Evolutionary conservation across 2,888 invertebrate genomes (phyloP).

Genomic region (Thecocarcelia acutangulata): DNA sequence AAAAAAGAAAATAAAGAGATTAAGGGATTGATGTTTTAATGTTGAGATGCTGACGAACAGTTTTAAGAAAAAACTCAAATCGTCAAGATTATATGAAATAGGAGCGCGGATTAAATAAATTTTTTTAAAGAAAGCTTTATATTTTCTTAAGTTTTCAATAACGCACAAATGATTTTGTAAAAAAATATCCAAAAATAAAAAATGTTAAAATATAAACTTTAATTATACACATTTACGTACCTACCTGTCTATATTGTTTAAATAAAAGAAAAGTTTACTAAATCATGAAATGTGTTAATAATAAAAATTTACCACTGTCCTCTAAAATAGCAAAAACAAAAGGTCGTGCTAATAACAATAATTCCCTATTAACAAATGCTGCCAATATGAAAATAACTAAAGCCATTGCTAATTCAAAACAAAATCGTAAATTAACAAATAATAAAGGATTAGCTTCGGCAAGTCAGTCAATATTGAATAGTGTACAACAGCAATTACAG

Average conservation of each 20-base stretch:
- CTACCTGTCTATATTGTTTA: constrained; percentile 17
- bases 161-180: background rate
- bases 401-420: constrained; percentile 74
- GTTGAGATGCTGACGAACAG: constrained; percentile 61
- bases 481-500: constrained; percentile 28
- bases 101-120: constrained; percentile 46
- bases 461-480: constrained; percentile 30
- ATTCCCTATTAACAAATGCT: constrained; percentile 74
- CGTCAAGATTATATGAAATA: constrained; percentile 50
- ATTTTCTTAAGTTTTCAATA: background rate
- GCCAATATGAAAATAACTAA: constrained; percentile 78
- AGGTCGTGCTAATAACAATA: constrained; percentile 52
- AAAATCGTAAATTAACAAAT: constrained; percentile 64
- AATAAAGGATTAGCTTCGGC: constrained; percentile 54
- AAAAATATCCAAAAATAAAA: constrained; percentile 13
- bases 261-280: constrained; percentile 27
- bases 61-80: constrained; percentile 68
- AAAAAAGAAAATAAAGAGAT: constrained; percentile 51
- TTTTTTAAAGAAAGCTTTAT: background rate
- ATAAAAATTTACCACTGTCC: constrained; percentile 41
- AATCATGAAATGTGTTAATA: constrained; percentile 66
- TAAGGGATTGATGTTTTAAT: constrained; percentile 45
- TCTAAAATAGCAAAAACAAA: constrained; percentile 49
- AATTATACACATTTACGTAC: background rate
- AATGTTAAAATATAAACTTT: background rate